Evolutionary conservation across 2,888 invertebrate species (phyloP), one percentile per base, ranked within the genome.

Genomic region (Romanomermis culicivorax): DNA sequence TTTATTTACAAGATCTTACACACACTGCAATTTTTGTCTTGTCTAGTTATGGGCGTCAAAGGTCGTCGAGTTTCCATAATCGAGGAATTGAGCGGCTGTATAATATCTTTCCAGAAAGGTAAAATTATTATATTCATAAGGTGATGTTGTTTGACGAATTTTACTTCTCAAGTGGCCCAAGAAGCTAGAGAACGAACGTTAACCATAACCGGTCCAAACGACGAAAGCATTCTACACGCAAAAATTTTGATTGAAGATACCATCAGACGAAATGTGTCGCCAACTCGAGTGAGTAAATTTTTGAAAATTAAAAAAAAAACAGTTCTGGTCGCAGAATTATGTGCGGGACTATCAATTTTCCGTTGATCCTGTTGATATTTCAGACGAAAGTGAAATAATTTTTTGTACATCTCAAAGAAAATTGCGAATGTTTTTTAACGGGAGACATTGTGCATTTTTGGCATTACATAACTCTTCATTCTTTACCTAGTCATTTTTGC

Each of bases 61-160:
- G 91, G 91, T 73, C 80, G 89, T 71, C 79, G 91, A 74, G 88
- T 91, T 75, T 89, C 89, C 78, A 86, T 89, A 82, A 91, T 91
- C 75, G 91, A 91, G 78, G 88, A 89, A 77, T 80, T 91, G 76
- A 88, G 87, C 77, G 87, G 88, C 77, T 89, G 89, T 72, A 86
- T 91, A 74, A 89, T 91, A 77, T 89, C 89, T 74, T 91, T 91
- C 80, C 89, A 91, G 80, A 81, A 88, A 87, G 88, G 88, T 88
- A 57, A 30, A 23, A 11, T 55, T n/a, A 4, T 36, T 36, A 23
- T 7, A 23, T 23, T 11, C 7, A 23, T 7, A 45, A 45, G 17
- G 47, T 11, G 17, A 45, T 45, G 17, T 36, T 36, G 7, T 36
- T 36, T 36, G 7, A n/a, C n/a, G n/a, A n/a, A n/a, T n/a, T n/a